A percentile compares a stretch with the other conserved stretches of the same genome.
Evolutionary conservation across 2,797 vertebrate genomes (phyloP).

Genomic region (Nasua narica): DNA sequence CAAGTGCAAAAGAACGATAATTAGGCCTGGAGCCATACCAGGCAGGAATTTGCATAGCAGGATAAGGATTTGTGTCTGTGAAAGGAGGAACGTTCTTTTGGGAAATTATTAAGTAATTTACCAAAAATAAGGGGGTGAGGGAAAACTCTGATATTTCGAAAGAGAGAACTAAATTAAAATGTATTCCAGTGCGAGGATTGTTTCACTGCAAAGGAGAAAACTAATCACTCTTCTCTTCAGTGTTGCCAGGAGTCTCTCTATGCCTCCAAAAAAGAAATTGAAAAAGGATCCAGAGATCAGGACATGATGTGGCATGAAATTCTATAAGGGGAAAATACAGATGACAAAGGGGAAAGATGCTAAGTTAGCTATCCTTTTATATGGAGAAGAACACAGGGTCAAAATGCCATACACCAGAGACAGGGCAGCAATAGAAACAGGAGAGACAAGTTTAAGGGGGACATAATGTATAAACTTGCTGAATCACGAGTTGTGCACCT

Average conservation of each 20-base stretch:
- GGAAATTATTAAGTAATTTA: background rate
- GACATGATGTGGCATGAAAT: background rate
- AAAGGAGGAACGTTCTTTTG: background rate
- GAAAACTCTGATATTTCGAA: background rate
- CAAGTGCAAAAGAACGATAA: background rate
- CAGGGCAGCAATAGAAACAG: background rate
- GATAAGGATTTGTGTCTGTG: background rate
- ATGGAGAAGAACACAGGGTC: background rate
- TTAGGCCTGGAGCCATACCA: background rate
- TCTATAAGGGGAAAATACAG: background rate
- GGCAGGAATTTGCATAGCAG: background rate
- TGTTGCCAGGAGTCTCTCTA: background rate
- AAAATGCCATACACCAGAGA: background rate
- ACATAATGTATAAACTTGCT: background rate
- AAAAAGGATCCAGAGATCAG: background rate
- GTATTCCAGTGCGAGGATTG: background rate
- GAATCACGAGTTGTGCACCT: background rate
- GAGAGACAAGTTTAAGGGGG: background rate
- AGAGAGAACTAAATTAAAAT: background rate
- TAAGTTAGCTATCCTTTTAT: background rate
- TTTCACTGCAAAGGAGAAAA: slow-evolving; percentile 20
- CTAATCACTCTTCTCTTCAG: background rate
- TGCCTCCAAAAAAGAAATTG: background rate
- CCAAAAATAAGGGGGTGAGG: background rate
- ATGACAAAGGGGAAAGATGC: background rate